A percentile compares a stretch with the other conserved stretches of the same genome.
Evolutionary conservation across 2,888 invertebrate species (phyloP).

Genomic region (Chloromyia formosa): DNA sequence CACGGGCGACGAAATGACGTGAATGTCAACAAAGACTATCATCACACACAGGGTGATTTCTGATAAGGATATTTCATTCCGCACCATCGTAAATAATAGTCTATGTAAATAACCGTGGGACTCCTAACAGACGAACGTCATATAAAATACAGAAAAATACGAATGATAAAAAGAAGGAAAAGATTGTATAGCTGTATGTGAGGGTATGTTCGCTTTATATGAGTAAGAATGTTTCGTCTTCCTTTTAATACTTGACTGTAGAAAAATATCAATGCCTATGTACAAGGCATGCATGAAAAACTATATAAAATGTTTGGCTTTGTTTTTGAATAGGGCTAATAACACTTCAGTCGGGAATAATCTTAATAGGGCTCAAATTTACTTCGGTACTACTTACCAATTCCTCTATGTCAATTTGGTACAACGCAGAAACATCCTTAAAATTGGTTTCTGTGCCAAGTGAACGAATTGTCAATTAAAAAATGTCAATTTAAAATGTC

Average conservation of each 20-base stretch:
- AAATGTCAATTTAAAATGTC: too few species aligned
- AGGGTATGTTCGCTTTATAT: not conserved
- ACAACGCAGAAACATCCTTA: too few species aligned
- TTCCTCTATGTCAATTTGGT: too few species aligned
- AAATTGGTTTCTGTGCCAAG: too few species aligned
- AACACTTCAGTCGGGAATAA: too few species aligned
- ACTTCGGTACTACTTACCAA: too few species aligned
- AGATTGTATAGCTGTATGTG: not conserved
- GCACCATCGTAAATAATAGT: not conserved
- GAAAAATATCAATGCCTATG: too few species aligned
- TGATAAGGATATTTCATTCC: not conserved
- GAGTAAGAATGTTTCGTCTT: not conserved
- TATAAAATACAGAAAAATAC: not conserved
- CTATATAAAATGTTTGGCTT: too few species aligned
- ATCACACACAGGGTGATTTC: not conserved
- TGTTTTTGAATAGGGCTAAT: too few species aligned
- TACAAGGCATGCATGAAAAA: too few species aligned
- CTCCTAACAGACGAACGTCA: not conserved
- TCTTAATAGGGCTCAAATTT: too few species aligned
- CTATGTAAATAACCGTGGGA: slow-evolving; percentile 2
- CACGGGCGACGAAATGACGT: not conserved
- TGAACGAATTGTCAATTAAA: too few species aligned
- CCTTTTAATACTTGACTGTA: not conserved
- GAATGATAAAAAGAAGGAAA: not conserved
- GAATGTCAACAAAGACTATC: not conserved